These are phyloP conservation scores for Cryptomyrus ogoouensis DNA, from an alignment of 2,113 vertebrate genomes.

Conservation along the genomic window DNA sequence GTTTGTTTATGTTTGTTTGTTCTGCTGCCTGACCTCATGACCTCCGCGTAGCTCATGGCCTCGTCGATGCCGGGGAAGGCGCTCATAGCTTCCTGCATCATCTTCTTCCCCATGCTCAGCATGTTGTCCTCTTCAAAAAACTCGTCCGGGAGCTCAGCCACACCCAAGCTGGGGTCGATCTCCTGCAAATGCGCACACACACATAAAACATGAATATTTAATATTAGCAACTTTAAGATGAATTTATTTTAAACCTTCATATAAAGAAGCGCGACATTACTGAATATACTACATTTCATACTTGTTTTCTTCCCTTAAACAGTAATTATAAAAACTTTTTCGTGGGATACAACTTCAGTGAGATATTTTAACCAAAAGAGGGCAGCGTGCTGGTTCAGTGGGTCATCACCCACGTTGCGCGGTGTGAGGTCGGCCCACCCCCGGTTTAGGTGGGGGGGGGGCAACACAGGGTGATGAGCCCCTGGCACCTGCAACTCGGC, in stretches of 20 bases:
- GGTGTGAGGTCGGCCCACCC: not conserved
- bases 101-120: conserved; percentile 96
- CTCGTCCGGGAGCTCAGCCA: conserved; percentile 87
- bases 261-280: not conserved
- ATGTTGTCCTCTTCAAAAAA: conserved; percentile 96
- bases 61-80: conserved; percentile 91
- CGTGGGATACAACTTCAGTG: not conserved
- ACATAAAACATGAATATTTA: not conserved
- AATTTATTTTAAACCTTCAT: not conserved
- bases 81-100: conserved; percentile 98
- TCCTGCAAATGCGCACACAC: conserved; percentile 56
- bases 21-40: conserved; percentile 75
- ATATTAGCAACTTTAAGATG: not conserved
- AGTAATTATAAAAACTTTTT: not conserved
- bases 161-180: conserved; percentile 89
- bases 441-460: not conserved
- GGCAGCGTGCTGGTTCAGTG: not conserved
- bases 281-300: not conserved
- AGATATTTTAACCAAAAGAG: not conserved
- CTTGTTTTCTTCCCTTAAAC: not conserved
- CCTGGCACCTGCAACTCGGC: not conserved
- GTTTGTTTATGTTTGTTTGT: not conserved
- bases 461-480: not conserved
- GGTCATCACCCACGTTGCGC: not conserved
- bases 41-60: conserved; percentile 93